phyloP scores from a whole-genome alignment of 1,140 invertebrate genomes.

The Cotesia vestalis region DNA sequence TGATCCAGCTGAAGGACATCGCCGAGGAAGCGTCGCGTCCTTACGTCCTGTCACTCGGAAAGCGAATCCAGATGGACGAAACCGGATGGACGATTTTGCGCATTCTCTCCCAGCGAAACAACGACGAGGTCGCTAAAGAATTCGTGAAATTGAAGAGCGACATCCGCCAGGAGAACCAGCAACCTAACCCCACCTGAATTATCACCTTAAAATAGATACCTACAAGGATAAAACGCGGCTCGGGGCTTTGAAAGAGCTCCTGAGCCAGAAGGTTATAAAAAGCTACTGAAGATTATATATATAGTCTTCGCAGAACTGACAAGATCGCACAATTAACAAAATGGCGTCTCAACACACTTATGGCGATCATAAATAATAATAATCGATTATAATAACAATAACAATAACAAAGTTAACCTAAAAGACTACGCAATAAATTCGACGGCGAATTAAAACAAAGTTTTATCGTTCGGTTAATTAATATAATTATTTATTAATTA shows the following conservation, averaged over 20 bases:
- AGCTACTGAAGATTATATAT: too few species aligned
- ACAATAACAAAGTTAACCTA: background rate
- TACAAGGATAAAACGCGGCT: constrained; percentile 12
- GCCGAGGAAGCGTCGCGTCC: constrained; percentile 95
- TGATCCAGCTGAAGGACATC: constrained; percentile 96
- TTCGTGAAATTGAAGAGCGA: constrained; percentile 99
- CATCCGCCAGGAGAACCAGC: constrained; percentile 84
- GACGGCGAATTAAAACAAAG: background rate
- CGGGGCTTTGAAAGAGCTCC: constrained; percentile 20
- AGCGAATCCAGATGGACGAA: constrained; percentile 97
- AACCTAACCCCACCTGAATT: constrained; percentile 64
- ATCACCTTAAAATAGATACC: background rate
- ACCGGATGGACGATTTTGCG: constrained; percentile 99
- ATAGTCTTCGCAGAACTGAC: too few species aligned
- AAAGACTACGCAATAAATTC: constrained; percentile 19
- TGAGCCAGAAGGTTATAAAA: background rate
- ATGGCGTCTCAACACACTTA: background rate
- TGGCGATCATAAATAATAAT: background rate
- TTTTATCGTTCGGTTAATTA: background rate
- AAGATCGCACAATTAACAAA: too few species aligned
- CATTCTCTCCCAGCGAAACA: constrained; percentile 96
- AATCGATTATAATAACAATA: background rate
- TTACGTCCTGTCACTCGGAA: constrained; percentile 93
- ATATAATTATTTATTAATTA: background rate
- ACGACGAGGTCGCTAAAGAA: constrained; percentile 99